Conservation (phyloP, 2,888 invertebrate species). For the Rutpela maculata region DNA sequence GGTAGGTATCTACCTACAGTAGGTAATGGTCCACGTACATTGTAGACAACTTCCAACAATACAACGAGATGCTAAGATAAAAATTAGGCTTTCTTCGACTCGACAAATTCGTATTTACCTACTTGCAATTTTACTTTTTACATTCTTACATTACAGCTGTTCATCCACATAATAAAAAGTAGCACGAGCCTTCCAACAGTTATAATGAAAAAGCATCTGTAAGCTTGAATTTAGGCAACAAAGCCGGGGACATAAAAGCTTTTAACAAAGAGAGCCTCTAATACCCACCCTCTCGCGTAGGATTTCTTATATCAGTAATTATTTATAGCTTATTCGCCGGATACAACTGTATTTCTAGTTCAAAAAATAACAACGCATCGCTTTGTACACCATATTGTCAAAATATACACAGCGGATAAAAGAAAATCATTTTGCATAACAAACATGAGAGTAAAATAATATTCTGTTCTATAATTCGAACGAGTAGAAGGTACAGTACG, state of each 20-base stretch:
- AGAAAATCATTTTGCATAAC: neutral
- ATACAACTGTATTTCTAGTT: constrained; percentile 17
- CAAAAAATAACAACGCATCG: neutral
- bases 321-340: constrained; percentile 20
- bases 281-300: constrained; percentile 4
- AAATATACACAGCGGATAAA: neutral
- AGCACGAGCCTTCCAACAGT: neutral
- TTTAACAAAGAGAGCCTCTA: neutral
- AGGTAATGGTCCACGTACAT: neutral
- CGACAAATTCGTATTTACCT: neutral
- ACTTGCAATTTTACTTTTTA: neutral
- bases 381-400: constrained; percentile 1
- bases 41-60: neutral
- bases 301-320: constrained; percentile 14
- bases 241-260: constrained; percentile 1
- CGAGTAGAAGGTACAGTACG: too few species aligned
- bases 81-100: neutral
- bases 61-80: neutral
- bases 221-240: constrained; percentile 2
- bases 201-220: neutral
- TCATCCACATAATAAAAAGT: constrained; percentile 1
- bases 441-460: too few species aligned
- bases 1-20: neutral
- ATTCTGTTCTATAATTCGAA: too few species aligned
- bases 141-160: constrained; percentile 1